Base-by-base conservation (phyloP, 2,888 invertebrate species). In the Torymus texanus region DNA sequence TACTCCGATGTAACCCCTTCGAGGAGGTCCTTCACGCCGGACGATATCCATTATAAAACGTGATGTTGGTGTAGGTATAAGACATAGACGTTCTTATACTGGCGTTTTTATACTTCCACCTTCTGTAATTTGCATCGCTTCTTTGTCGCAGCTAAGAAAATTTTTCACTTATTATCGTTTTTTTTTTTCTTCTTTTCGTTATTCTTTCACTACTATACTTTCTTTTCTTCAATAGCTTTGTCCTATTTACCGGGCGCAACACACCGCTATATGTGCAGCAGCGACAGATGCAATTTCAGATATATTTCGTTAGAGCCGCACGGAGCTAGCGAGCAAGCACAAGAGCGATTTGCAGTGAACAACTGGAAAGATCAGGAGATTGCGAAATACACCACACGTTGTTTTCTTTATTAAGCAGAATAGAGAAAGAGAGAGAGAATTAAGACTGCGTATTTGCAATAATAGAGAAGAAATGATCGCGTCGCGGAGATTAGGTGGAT, bases 221-320 rank as follows among this genome's bases (percentile, higher is more conserved):
- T 14, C n/a, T 16, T 67, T 67, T 21, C 21, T 61, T 68, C 18
- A 14, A 62, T 63, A 18, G 12, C 67, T 62, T 13, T 67, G 75
- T 61, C 62, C 75, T 56, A 79, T 75, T 79, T 79, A 53, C 56
- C 56, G 1, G 1, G 29, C 0, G 41, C 41, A 41, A 41, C 41
- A 41, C 41, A 41, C 41, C 41, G 41, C 41, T 41, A 41, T n/a
- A 65, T 61, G 2, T 21, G 2, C 2, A 21, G 55, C 8, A 51
- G 70, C 55, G 50, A 74, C 65, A 68, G 73, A 78, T 78, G 74
- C 21, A 77, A 77, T 80, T 77, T 77, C 13, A 80, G 80, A 80
- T 80, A 41, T 41, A 80, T n/a, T 55, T 29, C 14, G 53, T 24
- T 55, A 14, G 41, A 41, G 41, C 8, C 8, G 41, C 41, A 41